Evolutionary conservation across 1,140 invertebrate species (phyloP), one percentile per base, ranked within the genome.

Genomic region (Eurytemora carolleeae): DNA sequence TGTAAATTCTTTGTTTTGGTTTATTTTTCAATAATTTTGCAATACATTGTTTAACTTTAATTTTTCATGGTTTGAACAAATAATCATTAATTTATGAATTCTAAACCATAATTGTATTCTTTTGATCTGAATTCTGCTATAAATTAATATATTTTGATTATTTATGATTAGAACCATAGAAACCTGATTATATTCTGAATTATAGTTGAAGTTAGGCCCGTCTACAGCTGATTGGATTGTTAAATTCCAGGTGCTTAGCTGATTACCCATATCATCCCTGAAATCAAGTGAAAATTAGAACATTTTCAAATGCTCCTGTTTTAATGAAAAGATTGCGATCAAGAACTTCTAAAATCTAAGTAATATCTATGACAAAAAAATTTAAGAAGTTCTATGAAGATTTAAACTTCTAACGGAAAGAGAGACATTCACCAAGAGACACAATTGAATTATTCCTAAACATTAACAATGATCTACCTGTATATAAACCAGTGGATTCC

Each of bases 261-360:
- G 54, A 52, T 61, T 61, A 21, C 59, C 59, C 59, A 61, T 61
- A n/a, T n/a, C n/a, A n/a, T n/a, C n/a, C n/a, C n/a, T n/a, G n/a
- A n/a, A n/a, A n/a, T n/a, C n/a, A n/a, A n/a, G n/a, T n/a, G n/a
- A n/a, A n/a, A n/a, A n/a, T n/a, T n/a, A n/a, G n/a, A n/a, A n/a
- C n/a, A n/a, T n/a, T n/a, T n/a, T n/a, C n/a, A n/a, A n/a, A n/a
- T n/a, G n/a, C n/a, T n/a, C n/a, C n/a, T n/a, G n/a, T n/a, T n/a
- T n/a, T n/a, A n/a, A n/a, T n/a, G n/a, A n/a, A n/a, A n/a, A n/a
- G n/a, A n/a, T n/a, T n/a, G n/a, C n/a, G n/a, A n/a, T n/a, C n/a
- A n/a, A n/a, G n/a, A n/a, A n/a, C n/a, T n/a, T n/a, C n/a, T n/a
- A n/a, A n/a, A n/a, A n/a, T n/a, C n/a, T n/a, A n/a, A n/a, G n/a